Evolutionary conservation across 2,797 vertebrate species (phyloP).

Genomic region (Ptychobarbus kaznakovi): DNA sequence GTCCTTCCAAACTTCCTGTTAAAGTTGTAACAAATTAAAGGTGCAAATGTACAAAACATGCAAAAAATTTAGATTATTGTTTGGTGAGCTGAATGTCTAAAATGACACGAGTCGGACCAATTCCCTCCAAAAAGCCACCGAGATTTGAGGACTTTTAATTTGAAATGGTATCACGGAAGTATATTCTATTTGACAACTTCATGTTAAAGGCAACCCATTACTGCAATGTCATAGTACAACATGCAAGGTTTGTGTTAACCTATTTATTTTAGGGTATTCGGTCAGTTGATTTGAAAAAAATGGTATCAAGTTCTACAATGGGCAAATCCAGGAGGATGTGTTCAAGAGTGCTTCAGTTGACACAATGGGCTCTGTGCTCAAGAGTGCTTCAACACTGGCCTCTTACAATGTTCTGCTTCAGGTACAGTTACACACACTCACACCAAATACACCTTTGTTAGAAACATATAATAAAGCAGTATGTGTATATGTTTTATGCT

Average conservation of each 20-base stretch:
- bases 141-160: constrained; percentile 27
- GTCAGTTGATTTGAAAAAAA: neutral
- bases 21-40: neutral
- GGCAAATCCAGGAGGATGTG: too few relatives aligned
- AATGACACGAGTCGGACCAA: neutral
- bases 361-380: constrained; percentile 60
- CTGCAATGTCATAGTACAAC: too few relatives aligned
- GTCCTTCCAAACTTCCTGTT: neutral
- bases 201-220: too few relatives aligned
- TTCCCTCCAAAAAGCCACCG: neutral
- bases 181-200: constrained; percentile 18
- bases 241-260: too few relatives aligned
- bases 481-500: neutral
- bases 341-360: constrained; percentile 58
- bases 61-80: too few relatives aligned
- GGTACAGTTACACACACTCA: constrained; percentile 20
- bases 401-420: constrained; percentile 62
- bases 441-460: neutral
- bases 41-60: neutral
- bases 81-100: too few relatives aligned
- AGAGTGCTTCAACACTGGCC: constrained; percentile 57
- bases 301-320: too few relatives aligned
- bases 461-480: neutral
- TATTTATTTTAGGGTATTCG: too few relatives aligned
- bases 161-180: constrained; percentile 26